Percentiles rank a stretch among this genome's conserved stretches.
Evolutionary conservation across 2,797 vertebrate species (phyloP).

Genomic region (Hapalemur alaotrensis): DNA sequence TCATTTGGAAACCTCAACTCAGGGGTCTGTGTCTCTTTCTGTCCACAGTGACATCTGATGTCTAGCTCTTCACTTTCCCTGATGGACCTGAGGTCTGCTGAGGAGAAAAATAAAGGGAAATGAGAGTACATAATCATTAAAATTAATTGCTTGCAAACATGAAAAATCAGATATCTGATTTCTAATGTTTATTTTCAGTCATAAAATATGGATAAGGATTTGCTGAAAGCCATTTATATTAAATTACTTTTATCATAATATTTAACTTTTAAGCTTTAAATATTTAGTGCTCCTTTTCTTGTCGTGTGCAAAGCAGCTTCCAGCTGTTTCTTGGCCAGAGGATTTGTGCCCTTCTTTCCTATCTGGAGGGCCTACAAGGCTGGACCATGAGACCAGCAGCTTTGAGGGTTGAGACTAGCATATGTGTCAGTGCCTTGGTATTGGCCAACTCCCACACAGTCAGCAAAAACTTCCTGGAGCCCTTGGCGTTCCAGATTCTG

Average conservation of each 20-base stretch:
- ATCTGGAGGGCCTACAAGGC: background rate
- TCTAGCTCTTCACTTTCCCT: slow-evolving; percentile 76
- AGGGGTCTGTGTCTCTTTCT: slow-evolving; percentile 41
- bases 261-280: slow-evolving; percentile 86
- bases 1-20: slow-evolving; percentile 73
- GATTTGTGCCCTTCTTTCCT: background rate
- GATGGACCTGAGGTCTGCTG: slow-evolving; percentile 59
- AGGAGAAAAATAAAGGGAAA: slow-evolving; percentile 67
- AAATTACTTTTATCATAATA: slow-evolving; percentile 88
- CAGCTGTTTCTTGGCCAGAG: slow-evolving; percentile 46
- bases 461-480: background rate
- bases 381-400: background rate
- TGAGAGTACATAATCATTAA: slow-evolving; percentile 81
- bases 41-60: slow-evolving; percentile 69
- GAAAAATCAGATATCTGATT: slow-evolving; percentile 75
- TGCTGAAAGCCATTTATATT: slow-evolving; percentile 86
- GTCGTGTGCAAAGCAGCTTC: slow-evolving; percentile 64
- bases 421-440: background rate
- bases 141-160: slow-evolving; percentile 86
- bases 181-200: slow-evolving; percentile 50
- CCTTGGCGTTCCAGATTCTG: background rate
- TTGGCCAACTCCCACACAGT: background rate
- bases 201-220: slow-evolving; percentile 86
- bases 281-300: slow-evolving; percentile 83
- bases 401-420: background rate